A percentile compares a stretch with the other conserved stretches of the same genome.
Evolutionary conservation across 1,140 invertebrate species (phyloP).

Genomic region (Heliothis virescens): DNA sequence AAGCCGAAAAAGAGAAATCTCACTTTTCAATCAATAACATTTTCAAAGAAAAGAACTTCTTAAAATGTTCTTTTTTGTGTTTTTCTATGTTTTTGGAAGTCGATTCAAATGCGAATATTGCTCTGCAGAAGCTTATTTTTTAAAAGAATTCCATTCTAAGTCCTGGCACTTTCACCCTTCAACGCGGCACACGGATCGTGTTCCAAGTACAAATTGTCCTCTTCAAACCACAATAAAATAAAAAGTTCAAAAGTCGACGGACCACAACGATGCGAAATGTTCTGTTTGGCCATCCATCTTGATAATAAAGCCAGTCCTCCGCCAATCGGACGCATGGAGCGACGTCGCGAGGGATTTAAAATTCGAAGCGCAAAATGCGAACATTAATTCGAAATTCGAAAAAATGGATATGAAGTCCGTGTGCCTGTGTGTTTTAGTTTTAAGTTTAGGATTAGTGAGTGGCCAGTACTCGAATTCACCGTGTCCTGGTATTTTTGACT

Average conservation of each 20-base stretch:
- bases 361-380: conserved; percentile 46
- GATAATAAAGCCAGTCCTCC: conserved; percentile 48
- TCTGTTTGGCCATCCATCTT: conserved; percentile 38
- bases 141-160: too few relatives aligned
- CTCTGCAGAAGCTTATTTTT: too few relatives aligned
- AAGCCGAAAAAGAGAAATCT: too few relatives aligned
- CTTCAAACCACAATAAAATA: conserved; percentile 28
- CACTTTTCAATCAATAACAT: too few relatives aligned
- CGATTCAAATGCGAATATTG: too few relatives aligned
- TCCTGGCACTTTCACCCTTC: neutral
- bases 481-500: conserved; percentile 62
- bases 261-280: conserved; percentile 46
- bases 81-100: too few relatives aligned
- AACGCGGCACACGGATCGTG: neutral
- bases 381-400: conserved; percentile 31
- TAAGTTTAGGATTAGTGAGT: conserved; percentile 46
- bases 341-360: conserved; percentile 28
- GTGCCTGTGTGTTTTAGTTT: conserved; percentile 52
- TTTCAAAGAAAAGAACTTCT: too few relatives aligned
- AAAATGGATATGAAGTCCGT: conserved; percentile 47
- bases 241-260: conserved; percentile 47
- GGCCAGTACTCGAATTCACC: conserved; percentile 57
- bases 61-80: too few relatives aligned
- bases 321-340: conserved; percentile 32
- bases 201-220: conserved; percentile 4